phyloP scores from a whole-genome alignment of 1,140 invertebrate species.

The Araneus ventricosus region DNA sequence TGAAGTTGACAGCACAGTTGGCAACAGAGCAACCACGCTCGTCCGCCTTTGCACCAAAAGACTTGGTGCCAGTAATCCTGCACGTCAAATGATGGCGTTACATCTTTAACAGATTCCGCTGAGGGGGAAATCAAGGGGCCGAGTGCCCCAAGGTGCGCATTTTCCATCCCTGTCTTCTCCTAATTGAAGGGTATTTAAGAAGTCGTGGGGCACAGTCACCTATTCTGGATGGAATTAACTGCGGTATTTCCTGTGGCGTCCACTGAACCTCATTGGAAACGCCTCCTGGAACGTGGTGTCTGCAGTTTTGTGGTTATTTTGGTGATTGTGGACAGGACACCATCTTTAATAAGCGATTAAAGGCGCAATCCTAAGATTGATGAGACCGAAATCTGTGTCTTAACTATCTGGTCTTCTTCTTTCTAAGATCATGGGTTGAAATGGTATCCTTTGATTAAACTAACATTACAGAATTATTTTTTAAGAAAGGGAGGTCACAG shows the following conservation, averaged over 20 bases:
- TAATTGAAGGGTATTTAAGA: constrained; percentile 15
- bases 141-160: background rate
- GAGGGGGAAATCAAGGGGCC: background rate
- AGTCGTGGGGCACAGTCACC: background rate
- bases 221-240: background rate
- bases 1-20: background rate
- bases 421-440: too few species aligned
- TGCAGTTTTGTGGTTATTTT: background rate
- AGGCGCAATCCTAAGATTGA: background rate
- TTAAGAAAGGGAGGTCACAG: too few species aligned
- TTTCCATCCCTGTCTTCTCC: background rate
- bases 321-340: background rate
- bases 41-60: background rate
- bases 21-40: background rate
- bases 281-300: background rate
- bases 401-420: too few species aligned
- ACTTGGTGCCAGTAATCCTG: background rate
- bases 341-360: background rate
- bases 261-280: background rate
- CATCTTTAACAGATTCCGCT: background rate
- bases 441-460: too few species aligned
- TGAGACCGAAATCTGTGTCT: background rate
- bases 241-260: background rate
- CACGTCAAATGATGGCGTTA: background rate
- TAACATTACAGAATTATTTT: too few species aligned